Base-by-base conservation (phyloP, 2,888 invertebrate species). In the Fabriciana adippe region DNA sequence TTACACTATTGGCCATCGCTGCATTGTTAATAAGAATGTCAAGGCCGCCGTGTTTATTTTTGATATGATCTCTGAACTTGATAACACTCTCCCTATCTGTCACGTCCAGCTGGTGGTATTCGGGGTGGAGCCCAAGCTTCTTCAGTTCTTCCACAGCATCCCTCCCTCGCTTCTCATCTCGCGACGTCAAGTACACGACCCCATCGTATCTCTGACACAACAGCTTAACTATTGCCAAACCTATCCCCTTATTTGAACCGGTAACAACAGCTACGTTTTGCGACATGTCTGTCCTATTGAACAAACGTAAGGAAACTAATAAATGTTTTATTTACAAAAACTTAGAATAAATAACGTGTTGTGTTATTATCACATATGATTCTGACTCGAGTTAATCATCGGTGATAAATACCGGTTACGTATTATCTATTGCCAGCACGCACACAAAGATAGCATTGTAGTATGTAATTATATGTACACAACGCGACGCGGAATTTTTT, bases 11-110 rank as follows among this genome's bases (percentile, higher is more conserved):
- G 89, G 81, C 94, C 1, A 89, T 94, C 0, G 93, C 96, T 11
- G 96, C 96, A 83, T 97, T 97, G 81, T 97, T 96, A 6, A 97
- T 91, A 1, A 97, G 86, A 15, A 96, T 86, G 82, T 97, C 96
- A n/a, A 97, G 82, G 0, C 96, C 95, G 16, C 94, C 95, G 78
- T 96, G 90, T 5, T 89, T 93, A 5, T 86, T 77, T 71, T 93
- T 85, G 3, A 97, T 81, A 73, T 93, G 90, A 66, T 94, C 92
- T 13, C 88, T 83, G 72, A 96, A 94, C 15, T 95, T 90, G 74
- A 86, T 76, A 31, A 95, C 89, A 74, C 95, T 95, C 0, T 80
- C 76, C 63, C 87, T 80, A 74, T 94, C 90, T n/a, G 88, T 89
- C 56, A 96, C 90, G 78, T 96, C 95, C 51, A 96, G 87, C 72